These are phyloP conservation scores for Ephydatia muelleri DNA, from an alignment of 37 sponge, comb jelly and placozoan species.

Conservation along the genomic window DNA sequence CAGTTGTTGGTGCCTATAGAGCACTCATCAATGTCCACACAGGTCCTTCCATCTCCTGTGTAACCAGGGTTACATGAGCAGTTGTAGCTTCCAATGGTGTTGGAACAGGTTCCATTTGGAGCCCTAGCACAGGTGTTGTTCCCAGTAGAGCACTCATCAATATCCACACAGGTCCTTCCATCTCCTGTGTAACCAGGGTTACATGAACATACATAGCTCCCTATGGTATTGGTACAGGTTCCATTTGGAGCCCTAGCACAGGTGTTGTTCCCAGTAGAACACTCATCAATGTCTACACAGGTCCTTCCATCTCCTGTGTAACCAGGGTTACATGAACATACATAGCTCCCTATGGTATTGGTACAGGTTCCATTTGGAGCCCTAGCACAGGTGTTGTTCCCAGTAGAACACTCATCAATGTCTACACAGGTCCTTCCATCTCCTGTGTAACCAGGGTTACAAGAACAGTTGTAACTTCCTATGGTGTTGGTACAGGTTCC, in stretches of 20 bases:
- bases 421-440: slow-evolving; percentile 11
- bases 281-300: slow-evolving; percentile 39
- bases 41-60: slow-evolving; percentile 18
- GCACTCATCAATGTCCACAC: background rate
- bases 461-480: background rate
- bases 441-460: background rate
- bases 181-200: slow-evolving; percentile 32
- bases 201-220: slow-evolving; percentile 47
- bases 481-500: background rate
- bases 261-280: background rate
- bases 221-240: slow-evolving; percentile 47
- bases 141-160: no score
- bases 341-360: slow-evolving; percentile 18
- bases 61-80: slow-evolving; percentile 48
- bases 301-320: slow-evolving; percentile 35
- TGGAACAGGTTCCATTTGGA: slow-evolving; percentile 20
- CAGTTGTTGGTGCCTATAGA: background rate
- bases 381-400: slow-evolving; percentile 1
- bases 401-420: slow-evolving; percentile 33
- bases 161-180: background rate
- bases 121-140: background rate
- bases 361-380: slow-evolving; percentile 22
- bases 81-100: slow-evolving; percentile 47
- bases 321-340: slow-evolving; percentile 38
- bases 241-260: slow-evolving; percentile 6